Conservation (phyloP, 1,140 invertebrate species). For the Camponotus vicinus region DNA sequence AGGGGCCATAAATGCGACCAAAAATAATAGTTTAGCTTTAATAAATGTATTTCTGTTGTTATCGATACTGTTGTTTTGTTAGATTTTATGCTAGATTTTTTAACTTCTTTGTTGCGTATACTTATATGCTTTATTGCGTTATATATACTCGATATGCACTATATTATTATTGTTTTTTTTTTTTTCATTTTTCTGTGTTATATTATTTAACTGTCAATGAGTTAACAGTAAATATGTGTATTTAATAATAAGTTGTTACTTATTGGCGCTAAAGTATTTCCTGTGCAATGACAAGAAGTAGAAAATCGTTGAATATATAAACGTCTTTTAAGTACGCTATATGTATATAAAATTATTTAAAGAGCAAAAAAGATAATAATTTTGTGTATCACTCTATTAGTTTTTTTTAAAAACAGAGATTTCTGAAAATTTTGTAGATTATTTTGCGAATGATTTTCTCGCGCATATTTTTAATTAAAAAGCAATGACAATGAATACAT, state of each 20-base stretch:
- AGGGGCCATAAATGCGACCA: conserved; percentile 50
- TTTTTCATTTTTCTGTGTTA: not conserved
- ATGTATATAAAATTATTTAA: not conserved
- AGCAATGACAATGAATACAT: conserved; percentile 66
- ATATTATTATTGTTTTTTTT: not conserved
- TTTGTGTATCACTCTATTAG: not conserved
- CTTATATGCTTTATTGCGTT: not conserved
- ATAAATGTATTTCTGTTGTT: conserved; percentile 30
- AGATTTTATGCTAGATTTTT: conserved; percentile 10
- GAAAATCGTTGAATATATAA: conserved; percentile 29
- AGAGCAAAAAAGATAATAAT: not conserved
- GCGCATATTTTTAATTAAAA: conserved; percentile 16
- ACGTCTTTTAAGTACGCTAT: not conserved
- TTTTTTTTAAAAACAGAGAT: not conserved
- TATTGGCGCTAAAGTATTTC: not conserved
- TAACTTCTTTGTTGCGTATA: conserved; percentile 17
- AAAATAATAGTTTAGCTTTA: conserved; percentile 52
- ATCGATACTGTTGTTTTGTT: conserved; percentile 41
- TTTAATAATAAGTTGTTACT: conserved; percentile 33
- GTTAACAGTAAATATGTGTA: not conserved
- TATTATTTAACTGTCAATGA: conserved; percentile 5
- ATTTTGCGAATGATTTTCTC: conserved; percentile 35
- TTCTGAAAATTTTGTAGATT: not conserved
- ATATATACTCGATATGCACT: not conserved
- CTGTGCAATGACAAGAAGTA: not conserved